These are phyloP conservation scores for Parnassius glacialis DNA, from an alignment of 2,888 invertebrate genomes.

Conservation along the genomic window DNA sequence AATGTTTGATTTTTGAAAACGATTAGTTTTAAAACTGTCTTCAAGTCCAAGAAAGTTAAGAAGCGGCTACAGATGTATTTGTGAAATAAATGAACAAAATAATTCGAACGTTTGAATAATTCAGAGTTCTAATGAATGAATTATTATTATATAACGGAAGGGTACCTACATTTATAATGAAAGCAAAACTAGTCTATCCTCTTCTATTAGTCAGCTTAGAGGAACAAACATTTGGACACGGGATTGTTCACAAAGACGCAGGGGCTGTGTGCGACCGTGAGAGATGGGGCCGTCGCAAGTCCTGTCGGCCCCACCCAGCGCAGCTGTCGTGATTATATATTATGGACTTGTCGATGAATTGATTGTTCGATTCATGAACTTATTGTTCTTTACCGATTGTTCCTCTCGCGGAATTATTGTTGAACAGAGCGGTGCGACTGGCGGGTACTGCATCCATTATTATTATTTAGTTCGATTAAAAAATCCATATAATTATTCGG, in stretches of 20 bases:
- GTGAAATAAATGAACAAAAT: too few relatives aligned
- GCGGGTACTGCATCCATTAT: slow-evolving; percentile 36
- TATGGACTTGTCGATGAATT: slow-evolving; percentile 59
- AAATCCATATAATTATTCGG: not conserved
- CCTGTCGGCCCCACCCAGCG: slow-evolving; percentile 47
- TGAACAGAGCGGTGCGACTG: slow-evolving; percentile 22
- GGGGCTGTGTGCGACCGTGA: slow-evolving; percentile 54
- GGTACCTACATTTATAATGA: slow-evolving; percentile 12
- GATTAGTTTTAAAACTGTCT: too few relatives aligned
- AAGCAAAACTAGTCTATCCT: slow-evolving; percentile 32
- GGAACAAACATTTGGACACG: slow-evolving; percentile 37
- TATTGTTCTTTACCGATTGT: slow-evolving; percentile 65
- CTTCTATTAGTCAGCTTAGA: slow-evolving; percentile 28
- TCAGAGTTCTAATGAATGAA: too few relatives aligned
- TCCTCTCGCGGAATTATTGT: slow-evolving; percentile 44
- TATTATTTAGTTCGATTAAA: slow-evolving; percentile 22
- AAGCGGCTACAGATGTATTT: too few relatives aligned
- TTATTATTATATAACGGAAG: not conserved
- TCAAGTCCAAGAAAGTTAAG: too few relatives aligned
- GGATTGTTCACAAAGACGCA: slow-evolving; percentile 36
- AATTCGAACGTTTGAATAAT: too few relatives aligned
- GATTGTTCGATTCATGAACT: slow-evolving; percentile 70
- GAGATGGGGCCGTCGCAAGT: slow-evolving; percentile 59
- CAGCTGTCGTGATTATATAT: slow-evolving; percentile 70
- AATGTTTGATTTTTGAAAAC: too few relatives aligned